Percentiles rank a stretch among this genome's conserved stretches.
phyloP scores from a whole-genome alignment of 2,113 vertebrate species.

The Dermatemys mawii region DNA sequence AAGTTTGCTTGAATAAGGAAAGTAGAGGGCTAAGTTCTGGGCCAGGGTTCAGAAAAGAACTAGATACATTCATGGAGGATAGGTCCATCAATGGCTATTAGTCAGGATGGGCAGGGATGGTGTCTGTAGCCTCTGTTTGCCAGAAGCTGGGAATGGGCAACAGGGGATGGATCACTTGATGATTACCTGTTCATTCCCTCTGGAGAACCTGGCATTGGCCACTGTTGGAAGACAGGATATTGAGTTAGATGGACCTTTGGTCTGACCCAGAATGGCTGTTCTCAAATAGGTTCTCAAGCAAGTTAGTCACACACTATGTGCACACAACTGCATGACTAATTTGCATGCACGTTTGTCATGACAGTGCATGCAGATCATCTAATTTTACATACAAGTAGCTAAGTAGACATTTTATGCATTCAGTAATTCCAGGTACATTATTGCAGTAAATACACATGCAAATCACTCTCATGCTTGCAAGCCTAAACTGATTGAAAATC shows the following conservation, averaged over 20 bases:
- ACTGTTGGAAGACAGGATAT: too few species aligned
- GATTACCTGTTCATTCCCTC: too few species aligned
- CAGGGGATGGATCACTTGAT: too few species aligned
- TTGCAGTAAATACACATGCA: not conserved
- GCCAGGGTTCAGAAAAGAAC: too few species aligned
- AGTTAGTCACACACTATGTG: not conserved
- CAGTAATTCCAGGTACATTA: not conserved
- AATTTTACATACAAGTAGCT: not conserved
- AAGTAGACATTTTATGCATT: not conserved
- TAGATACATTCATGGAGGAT: too few species aligned
- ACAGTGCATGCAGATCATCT: not conserved
- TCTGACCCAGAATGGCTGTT: too few species aligned
- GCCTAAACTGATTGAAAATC: not conserved
- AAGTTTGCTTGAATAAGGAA: not conserved
- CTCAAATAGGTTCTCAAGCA: not conserved
- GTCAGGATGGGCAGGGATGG: too few species aligned
- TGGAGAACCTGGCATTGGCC: too few species aligned
- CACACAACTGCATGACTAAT: not conserved
- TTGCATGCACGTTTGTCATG: not conserved
- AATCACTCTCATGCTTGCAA: not conserved
- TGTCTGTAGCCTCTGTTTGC: too few species aligned
- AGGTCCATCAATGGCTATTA: too few species aligned
- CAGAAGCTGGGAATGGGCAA: too few species aligned
- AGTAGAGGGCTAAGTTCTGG: not conserved
- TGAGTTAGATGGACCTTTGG: too few species aligned